Base-by-base conservation (phyloP, 2,888 invertebrate genomes). In the Pterostichus madidus region DNA sequence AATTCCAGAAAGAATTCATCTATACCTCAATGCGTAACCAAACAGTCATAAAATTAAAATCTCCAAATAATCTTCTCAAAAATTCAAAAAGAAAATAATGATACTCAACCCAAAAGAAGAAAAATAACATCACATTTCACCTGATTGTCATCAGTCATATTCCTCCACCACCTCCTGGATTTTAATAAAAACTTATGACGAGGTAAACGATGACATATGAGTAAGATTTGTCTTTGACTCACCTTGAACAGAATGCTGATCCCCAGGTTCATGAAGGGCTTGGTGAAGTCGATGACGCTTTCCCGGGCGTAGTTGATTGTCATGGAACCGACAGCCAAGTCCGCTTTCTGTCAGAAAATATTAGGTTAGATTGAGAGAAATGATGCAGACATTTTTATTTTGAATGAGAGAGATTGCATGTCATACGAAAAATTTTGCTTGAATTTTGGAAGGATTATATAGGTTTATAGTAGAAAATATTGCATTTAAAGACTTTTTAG, bases 201-300 rank as follows among this genome's bases (percentile, higher is more conserved):
- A 13, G 64, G n/a, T 35, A 39, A 64, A 64, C 64, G 64, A 64
- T 11, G 64, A 64, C n/a, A 35, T 13, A 59, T 7, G 59, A 10
- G 59, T 59, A 59, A 32, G 39, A 71, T 71, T 39, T 44, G 68
- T 71, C 44, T 24, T 56, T 56, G 56, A 73, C 88, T 90, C 90
- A 94, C 94, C 92, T 96, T 96, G 89, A 96, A 96, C 82, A 97
- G 91, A 86, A 97, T 97, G 86, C 96, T 95, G 86, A 97, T 97
- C 52, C 97, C 97, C 17, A 97, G 92, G 89, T 96, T 97, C 95
- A 97, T 96, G 90, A 97, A 97, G 1, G 97, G 97, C 88, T 97
- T 96, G 7, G 97, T 97, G 88, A 97, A 97, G 90, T 97, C 97
- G 85, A 97, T 96, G 83, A 96, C 96, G 89, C 96, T 95, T 87